phyloP scores from a whole-genome alignment of 2,113 vertebrate genomes.

The Ptilorrhoa leucosticta region DNA sequence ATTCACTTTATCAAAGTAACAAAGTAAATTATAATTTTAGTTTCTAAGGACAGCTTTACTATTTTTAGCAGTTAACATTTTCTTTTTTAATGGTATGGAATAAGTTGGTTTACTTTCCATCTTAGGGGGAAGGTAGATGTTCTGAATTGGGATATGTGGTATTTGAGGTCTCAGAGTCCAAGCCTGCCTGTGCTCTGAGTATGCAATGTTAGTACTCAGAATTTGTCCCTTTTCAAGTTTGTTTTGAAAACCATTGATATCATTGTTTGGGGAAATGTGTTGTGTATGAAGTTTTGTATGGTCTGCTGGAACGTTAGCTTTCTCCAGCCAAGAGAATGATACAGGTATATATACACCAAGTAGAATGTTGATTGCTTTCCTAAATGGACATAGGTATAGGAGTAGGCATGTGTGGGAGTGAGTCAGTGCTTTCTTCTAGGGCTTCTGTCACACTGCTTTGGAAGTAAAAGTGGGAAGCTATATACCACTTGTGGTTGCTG shows the following conservation, averaged over 20 bases:
- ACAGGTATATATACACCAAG: neutral
- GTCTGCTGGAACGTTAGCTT: neutral
- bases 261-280: neutral
- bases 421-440: neutral
- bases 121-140: neutral
- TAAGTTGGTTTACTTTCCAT: neutral
- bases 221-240: neutral
- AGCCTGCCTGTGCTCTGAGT: neutral
- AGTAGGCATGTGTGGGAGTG: neutral
- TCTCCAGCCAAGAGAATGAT: neutral
- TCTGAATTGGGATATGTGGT: neutral
- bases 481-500: neutral
- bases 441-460: neutral
- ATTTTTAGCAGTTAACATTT: neutral
- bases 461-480: neutral
- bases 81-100: neutral
- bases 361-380: neutral
- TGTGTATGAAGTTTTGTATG: neutral
- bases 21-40: neutral
- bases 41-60: neutral
- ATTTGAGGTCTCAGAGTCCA: neutral
- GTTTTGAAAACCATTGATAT: neutral
- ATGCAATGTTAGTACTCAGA: neutral
- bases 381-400: neutral
- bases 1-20: neutral